Percentiles rank a stretch among this genome's conserved stretches.
phyloP scores from a whole-genome alignment of 2,113 vertebrate species.

The Oryzias melastigma region DNA sequence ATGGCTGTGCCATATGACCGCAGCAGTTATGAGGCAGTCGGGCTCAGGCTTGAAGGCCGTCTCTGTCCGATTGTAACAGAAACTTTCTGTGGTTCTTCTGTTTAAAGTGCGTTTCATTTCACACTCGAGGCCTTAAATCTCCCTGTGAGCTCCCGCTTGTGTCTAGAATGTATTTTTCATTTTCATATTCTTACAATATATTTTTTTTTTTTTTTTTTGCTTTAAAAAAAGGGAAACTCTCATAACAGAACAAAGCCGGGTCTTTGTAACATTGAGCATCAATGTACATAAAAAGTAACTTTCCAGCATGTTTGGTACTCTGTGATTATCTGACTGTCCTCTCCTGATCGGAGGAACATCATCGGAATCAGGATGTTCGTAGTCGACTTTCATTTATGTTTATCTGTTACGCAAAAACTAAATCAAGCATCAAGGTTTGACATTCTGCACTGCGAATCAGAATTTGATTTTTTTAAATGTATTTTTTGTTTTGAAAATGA shows the following conservation, averaged over 20 bases:
- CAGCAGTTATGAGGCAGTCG: conserved; percentile 46
- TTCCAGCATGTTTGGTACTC: conserved; percentile 50
- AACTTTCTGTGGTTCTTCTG: conserved; percentile 52
- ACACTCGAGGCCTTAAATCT: conserved; percentile 29
- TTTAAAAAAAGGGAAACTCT: conserved; percentile 21
- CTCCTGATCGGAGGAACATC: conserved; percentile 38
- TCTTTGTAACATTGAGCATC: conserved; percentile 40
- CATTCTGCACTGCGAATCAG: no score
- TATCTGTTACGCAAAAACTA: conserved; percentile 3
- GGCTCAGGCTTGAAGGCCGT: conserved; percentile 35
- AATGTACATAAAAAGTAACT: conserved; percentile 46
- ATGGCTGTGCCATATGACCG: conserved; percentile 65
- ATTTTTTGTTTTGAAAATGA: no score
- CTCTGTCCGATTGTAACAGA: conserved; percentile 56
- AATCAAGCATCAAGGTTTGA: no score
- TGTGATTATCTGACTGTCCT: conserved; percentile 44
- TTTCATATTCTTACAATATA: conserved; percentile 13
- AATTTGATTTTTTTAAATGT: no score
- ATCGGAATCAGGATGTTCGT: conserved; percentile 37
- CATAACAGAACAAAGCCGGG: conserved; percentile 22
- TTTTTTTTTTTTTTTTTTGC: conserved; percentile 17
- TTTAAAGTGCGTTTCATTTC: conserved; percentile 52
- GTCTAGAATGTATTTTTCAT: conserved; percentile 17
- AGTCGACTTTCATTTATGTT: conserved; percentile 8
- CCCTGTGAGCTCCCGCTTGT: conserved; percentile 24